Base-by-base conservation (phyloP, 1,140 invertebrate species). In the Ptiloglossa arizonensis region DNA sequence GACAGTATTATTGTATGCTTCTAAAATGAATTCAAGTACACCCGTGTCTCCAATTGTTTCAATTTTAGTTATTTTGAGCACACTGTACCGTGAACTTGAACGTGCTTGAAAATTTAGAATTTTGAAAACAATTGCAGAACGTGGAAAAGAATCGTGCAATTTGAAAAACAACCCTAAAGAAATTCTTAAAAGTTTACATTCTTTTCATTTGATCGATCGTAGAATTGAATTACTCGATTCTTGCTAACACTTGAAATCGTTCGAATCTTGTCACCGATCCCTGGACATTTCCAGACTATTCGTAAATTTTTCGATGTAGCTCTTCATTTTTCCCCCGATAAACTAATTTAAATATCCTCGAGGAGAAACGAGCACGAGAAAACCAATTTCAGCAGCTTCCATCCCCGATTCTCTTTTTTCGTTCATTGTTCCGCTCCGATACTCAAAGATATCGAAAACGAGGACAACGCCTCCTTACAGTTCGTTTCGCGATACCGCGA, bases 341-440 rank as follows among this genome's bases (percentile, higher is more conserved):
- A 77, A 70, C 27, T 57, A 71, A 63, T 63, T 77, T 71, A 60
- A 71, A 63, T 77, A 62, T 70, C 44, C 22, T n/a, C 4, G 35
- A 44, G 29, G 3, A 52, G 56, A 44, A 44, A 63, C 1, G 22
- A 6, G 5, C 29, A 35, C 27, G 15, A 59, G 27, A 27, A 29
- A 71, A 71, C 15, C 48, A 63, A 63, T 71, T 68, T 62, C 69
- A 38, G n/a, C 69, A 38, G n/a, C 44, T 35, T 46, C 32, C 70
- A 8, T 22, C 60, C 17, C 46, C 60, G 35, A 62, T 32, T 32
- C 9, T 8, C 29, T 66, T 29, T 52, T 71, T 77, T 71, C 52
- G 15, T 19, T 64, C 27, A 22, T 48, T 71, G 52, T 68, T 63
- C 69, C 68, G 57, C 60, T 24, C 62, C 63, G 68, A 82, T 78